Percentiles rank a stretch among this genome's conserved stretches.
These are phyloP conservation scores for Actias luna DNA, from an alignment of 2,888 invertebrate species.

Conservation along the genomic window DNA sequence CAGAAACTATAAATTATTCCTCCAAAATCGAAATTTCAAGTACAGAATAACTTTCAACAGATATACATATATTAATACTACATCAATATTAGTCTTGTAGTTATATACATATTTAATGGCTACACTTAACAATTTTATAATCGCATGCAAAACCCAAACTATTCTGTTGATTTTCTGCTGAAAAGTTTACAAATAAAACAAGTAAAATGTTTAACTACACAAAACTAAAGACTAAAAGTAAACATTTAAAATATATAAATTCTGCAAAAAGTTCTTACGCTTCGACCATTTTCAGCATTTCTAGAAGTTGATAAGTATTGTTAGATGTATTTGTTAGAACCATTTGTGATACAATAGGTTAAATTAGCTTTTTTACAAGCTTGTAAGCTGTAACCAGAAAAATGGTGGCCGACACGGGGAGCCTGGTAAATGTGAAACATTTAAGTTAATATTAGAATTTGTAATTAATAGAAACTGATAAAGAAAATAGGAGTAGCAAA, in stretches of 20 bases:
- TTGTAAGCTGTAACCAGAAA: no score
- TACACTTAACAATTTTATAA: slow-evolving; percentile 16
- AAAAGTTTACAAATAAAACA: slow-evolving; percentile 18
- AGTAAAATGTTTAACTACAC: slow-evolving; percentile 5
- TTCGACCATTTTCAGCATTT: background rate
- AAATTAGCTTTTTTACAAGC: no score
- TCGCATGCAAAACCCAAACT: slow-evolving; percentile 14
- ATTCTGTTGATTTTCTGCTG: slow-evolving; percentile 15
- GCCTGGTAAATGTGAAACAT: no score
- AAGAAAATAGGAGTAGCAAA: no score
- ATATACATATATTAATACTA: no score
- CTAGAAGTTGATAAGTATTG: background rate
- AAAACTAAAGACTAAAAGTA: slow-evolving; percentile 4
- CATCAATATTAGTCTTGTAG: background rate
- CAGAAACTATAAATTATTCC: background rate
- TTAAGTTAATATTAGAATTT: no score
- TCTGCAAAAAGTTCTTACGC: slow-evolving; percentile 1
- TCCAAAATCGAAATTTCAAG: background rate
- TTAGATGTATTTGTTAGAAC: background rate
- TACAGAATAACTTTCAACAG: background rate
- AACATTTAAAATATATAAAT: slow-evolving; percentile 10
- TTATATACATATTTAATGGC: background rate
- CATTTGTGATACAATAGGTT: background rate
- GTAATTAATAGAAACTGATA: no score
- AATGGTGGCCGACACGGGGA: no score